Percentiles rank a stretch among this genome's conserved stretches.
These are phyloP conservation scores for Odontocerum albicorne DNA, from an alignment of 2,888 invertebrate genomes.

Conservation along the genomic window DNA sequence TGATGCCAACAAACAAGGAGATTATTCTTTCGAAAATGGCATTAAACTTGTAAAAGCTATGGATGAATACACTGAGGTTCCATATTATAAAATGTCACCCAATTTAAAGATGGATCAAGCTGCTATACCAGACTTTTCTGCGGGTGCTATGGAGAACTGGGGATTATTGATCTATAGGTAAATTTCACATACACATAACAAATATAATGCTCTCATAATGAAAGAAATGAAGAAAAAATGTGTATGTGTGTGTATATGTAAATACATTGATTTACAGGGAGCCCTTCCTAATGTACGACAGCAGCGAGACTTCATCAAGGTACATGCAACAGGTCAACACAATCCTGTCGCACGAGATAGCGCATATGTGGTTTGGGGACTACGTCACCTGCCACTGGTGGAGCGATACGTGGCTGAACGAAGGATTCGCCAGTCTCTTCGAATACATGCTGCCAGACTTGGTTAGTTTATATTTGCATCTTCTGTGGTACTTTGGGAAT, in stretches of 20 bases:
- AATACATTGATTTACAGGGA: conserved; percentile 46
- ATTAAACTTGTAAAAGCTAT: conserved; percentile 51
- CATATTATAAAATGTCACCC: conserved; percentile 52
- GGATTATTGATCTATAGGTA: conserved; percentile 76
- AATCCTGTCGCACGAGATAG: conserved; percentile 74
- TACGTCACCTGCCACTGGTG: conserved; percentile 78
- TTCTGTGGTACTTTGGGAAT: too few species aligned
- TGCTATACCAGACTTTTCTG: conserved; percentile 75
- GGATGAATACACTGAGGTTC: conserved; percentile 58
- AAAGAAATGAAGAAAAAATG: too few species aligned
- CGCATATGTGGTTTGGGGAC: conserved; percentile 85
- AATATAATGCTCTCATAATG: too few species aligned
- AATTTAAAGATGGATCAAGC: conserved; percentile 67
- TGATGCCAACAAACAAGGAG: conserved; percentile 48
- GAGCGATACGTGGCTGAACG: conserved; percentile 73
- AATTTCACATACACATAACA: not conserved
- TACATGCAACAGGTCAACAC: conserved; percentile 59
- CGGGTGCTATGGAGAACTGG: conserved; percentile 87
- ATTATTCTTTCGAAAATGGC: conserved; percentile 51
- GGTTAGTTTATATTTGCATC: too few species aligned
- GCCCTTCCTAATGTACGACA: conserved; percentile 53
- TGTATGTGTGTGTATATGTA: too few species aligned
- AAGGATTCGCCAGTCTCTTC: conserved; percentile 70
- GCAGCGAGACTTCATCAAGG: conserved; percentile 46
- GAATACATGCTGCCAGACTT: conserved; percentile 66